Conservation (phyloP, 2,113 vertebrate genomes). For the Stercorarius parasiticus region DNA sequence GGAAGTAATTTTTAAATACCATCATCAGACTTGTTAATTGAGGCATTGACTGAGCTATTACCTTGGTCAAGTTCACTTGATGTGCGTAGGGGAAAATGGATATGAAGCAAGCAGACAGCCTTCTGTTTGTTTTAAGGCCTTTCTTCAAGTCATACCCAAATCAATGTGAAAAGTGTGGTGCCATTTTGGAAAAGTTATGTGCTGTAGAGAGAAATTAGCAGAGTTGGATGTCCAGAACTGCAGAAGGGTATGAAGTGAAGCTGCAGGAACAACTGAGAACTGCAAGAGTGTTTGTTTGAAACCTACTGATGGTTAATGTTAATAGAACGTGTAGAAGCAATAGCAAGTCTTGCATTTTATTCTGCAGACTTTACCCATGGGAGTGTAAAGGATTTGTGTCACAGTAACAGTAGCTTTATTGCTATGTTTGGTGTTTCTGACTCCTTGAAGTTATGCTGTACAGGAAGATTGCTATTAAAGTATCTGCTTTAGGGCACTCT, state of each 20-base stretch:
- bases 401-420: background rate
- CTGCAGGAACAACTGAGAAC: background rate
- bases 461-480: background rate
- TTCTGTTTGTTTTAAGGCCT: background rate
- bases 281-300: background rate
- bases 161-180: background rate
- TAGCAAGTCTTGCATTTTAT: background rate
- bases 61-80: background rate
- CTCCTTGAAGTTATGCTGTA: background rate
- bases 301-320: background rate
- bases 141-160: background rate
- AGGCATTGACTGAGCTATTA: background rate
- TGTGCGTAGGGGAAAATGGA: background rate
- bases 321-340: background rate
- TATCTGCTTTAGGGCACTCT: background rate
- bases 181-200: background rate
- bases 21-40: background rate
- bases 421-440: background rate
- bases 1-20: background rate
- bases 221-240: background rate
- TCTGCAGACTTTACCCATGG: background rate
- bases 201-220: background rate
- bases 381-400: background rate
- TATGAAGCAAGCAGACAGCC: background rate
- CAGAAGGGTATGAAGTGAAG: background rate